phyloP scores from a whole-genome alignment of 92 coral and sea anemone genomes.

The Hydrozoanthus gracilis region DNA sequence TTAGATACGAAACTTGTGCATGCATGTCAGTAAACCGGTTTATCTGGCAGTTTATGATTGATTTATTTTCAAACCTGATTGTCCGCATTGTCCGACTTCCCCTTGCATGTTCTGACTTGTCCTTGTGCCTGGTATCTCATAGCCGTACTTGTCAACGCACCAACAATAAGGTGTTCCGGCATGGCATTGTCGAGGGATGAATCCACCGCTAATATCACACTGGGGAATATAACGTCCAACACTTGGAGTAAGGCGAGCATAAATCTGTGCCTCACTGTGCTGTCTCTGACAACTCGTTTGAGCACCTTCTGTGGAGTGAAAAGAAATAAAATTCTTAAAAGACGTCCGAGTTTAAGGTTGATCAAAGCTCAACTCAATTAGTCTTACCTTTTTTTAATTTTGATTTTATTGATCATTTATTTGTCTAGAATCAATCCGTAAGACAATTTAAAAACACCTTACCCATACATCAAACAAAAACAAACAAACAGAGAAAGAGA shows the following conservation, averaged over 20 bases:
- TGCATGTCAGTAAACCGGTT: no score
- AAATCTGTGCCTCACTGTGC: constrained; percentile 44
- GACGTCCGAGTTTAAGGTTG: background rate
- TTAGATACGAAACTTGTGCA: no score
- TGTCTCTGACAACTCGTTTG: constrained; percentile 55
- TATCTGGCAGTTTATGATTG: no score
- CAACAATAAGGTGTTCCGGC: constrained; percentile 84
- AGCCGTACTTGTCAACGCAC: constrained; percentile 92
- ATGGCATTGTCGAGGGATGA: constrained; percentile 80
- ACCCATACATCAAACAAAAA: no score
- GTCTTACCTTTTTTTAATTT: no score
- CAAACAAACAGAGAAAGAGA: no score
- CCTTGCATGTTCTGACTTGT: constrained; percentile 29
- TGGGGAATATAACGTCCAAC: constrained; percentile 64
- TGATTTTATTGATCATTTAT: no score
- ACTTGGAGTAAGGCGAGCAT: constrained; percentile 40
- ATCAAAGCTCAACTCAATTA: no score
- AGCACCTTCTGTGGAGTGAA: background rate
- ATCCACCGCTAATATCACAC: constrained; percentile 77
- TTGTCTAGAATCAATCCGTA: no score
- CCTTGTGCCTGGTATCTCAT: constrained; percentile 80
- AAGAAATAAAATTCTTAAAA: background rate
- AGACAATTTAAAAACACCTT: no score
- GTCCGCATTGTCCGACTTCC: constrained; percentile 26
- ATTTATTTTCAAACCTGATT: constrained; percentile 32